Evolutionary conservation across 2,113 vertebrate species (phyloP), one percentile per base, ranked within the genome.

Genomic region (Sminthopsis crassicaudata): DNA sequence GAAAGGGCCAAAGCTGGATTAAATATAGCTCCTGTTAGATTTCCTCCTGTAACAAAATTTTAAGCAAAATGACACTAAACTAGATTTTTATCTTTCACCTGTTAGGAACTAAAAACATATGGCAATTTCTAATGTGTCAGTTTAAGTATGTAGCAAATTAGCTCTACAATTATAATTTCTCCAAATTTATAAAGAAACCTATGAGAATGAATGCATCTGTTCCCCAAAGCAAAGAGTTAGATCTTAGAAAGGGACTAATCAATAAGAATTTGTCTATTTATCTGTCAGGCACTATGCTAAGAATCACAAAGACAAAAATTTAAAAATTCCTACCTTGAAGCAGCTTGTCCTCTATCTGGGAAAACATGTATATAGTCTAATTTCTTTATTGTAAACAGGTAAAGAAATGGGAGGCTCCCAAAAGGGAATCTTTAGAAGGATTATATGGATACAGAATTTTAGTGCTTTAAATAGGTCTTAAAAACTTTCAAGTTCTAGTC

Each of bases 1-100:
- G 99, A 99, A 97, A 99, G 99, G 89, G 99, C 99, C 98, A 99
- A 10, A 0, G 99, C 99, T 4, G 99, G 99, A 96, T 99, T 99
- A 96, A 99, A 99, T 96, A 99, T 98, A 0, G 99, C 99, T 97
- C 99, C 99, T 0, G 99, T 99, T 92, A 98, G 94, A 84, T 98
- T 97, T 92, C 99, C 99, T 97, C 99, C 99, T 99, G 98, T 25
- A 98, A 98, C 0, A 97, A 91, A 91, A 96, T 97, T 26, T 67
- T 89, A 97, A 97, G 92, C 52, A 98, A 5, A 55, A 94, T 91
- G 76, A 97, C 90, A 95, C 53, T 42, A 97, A 96, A 95, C 14
- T 2, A 76, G 6, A 2, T 92, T 89, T 84, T 57, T 52, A 50
- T 50, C 26, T 97, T 55, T 92, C 24, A 89, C 89, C 94, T 92